Base-by-base conservation (phyloP, 2,797 vertebrate species). In the Enteromius trimaculatus region DNA sequence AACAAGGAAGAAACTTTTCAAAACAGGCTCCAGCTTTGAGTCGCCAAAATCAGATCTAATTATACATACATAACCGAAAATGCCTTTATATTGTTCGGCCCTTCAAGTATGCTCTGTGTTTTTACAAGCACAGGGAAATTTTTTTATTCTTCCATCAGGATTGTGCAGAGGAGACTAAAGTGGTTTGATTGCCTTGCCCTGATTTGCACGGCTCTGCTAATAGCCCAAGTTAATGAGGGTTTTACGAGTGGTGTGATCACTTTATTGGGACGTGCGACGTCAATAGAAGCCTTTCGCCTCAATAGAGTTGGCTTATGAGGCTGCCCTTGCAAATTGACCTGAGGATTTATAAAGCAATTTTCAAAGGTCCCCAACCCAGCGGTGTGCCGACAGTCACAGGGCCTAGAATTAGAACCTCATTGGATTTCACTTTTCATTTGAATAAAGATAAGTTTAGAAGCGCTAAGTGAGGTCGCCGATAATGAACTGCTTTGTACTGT, bases 281-380 rank as follows among this genome's bases (percentile, higher is more conserved):
- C 91, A 87, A 89, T 88, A 84, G 82, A 65, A 87, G 65, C 77
- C 79, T 78, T 86, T 85, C 69, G 76, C 84, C 84, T 76, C 80
- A 71, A 84, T 79, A 26, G 77, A 88, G 89, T 72, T 65, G 55
- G 89, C 84, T 90, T 87, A 89, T 74, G 80, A 86, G 84, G 60
- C 84, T 86, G 89, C 86, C 88, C 87, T 83, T 49, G 84, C 88
- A 90, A 90, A 91, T 90, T 90, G 89, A 92, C 90, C 90, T 34
- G 21, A 77, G 91, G 91, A 90, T 93, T 93, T 93, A 92, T 89
- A 86, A 90, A 89, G 89, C 89, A 82, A 87, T 90, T 93, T 92
- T 92, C 81, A 83, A 92, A 92, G 90, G 88, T 87, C 89, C 86
- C 64, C 88, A 76, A 84, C 47, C 70, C 84, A 86, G 80, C 75